phyloP scores from a whole-genome alignment of 2,888 invertebrate genomes.

The Leptopilina drosophilae region DNA sequence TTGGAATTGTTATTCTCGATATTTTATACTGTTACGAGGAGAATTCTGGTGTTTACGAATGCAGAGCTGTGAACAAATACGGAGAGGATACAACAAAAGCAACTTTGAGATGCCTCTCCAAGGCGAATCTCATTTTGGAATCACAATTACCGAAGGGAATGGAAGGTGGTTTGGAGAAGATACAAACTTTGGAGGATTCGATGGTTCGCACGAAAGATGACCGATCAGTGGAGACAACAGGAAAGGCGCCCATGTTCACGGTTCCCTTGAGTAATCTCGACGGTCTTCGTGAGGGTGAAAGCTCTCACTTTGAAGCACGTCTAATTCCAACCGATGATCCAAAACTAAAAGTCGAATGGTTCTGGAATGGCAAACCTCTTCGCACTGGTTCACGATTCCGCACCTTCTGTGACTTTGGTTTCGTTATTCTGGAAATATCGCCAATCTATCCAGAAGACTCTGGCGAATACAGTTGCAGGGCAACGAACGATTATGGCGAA shows the following conservation, averaged over 20 bases:
- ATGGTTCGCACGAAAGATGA: conserved; percentile 88
- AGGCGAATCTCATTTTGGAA: conserved; percentile 92
- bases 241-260: conserved; percentile 93
- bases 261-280: conserved; percentile 92
- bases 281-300: conserved; percentile 93
- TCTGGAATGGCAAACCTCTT: conserved; percentile 93
- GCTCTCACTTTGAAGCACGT: conserved; percentile 93
- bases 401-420: conserved; percentile 98
- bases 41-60: conserved; percentile 96
- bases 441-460: conserved; percentile 98
- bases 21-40: conserved; percentile 97
- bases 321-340: conserved; percentile 94
- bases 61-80: conserved; percentile 93
- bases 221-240: conserved; percentile 85
- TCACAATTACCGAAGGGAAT: conserved; percentile 96
- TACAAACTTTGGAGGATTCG: conserved; percentile 94
- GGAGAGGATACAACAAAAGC: conserved; percentile 93
- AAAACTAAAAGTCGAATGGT: conserved; percentile 95
- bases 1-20: conserved; percentile 96
- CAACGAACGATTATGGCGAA: conserved; percentile 92
- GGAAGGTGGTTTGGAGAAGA: conserved; percentile 96
- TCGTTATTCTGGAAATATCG: conserved; percentile 97
- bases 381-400: conserved; percentile 95
- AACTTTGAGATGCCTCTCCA: conserved; percentile 90
- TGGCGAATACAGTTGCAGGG: conserved; percentile 93